Evolutionary conservation across 35 echinoderm and acorn worm genomes (phyloP).

Genomic region (Lytechinus pictus): DNA sequence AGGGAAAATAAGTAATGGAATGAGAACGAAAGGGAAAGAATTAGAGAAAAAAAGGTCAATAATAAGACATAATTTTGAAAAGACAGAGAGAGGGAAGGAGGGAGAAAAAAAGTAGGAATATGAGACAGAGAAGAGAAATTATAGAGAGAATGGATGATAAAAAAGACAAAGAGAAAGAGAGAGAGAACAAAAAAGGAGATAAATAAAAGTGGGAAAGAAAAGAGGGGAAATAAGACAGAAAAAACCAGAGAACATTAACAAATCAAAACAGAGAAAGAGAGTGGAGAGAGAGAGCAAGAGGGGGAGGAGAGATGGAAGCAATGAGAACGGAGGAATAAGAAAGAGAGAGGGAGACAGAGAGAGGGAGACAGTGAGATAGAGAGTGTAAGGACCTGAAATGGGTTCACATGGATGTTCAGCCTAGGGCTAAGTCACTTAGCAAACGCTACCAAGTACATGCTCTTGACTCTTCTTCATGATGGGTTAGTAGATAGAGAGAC

Average conservation of each 20-base stretch:
- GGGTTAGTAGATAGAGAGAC: neutral
- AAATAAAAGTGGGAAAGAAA: no score
- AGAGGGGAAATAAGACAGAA: no score
- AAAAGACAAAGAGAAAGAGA: neutral
- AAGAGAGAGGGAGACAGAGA: neutral
- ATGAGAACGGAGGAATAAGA: neutral
- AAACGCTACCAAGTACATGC: conserved; percentile 6
- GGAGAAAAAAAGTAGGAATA: neutral
- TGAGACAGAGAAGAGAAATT: neutral
- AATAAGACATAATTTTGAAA: neutral
- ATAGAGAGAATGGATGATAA: neutral
- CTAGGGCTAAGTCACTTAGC: neutral
- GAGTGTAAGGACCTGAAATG: neutral
- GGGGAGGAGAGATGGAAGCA: neutral
- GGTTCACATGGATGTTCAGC: neutral
- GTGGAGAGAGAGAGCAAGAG: neutral
- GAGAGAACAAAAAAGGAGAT: no score
- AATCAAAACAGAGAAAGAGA: neutral
- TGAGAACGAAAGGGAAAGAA: neutral
- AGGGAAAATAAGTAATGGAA: neutral
- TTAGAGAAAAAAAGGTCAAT: neutral
- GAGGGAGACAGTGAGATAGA: neutral
- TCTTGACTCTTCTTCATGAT: neutral
- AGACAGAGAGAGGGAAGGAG: neutral
- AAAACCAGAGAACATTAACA: no score